Evolutionary conservation across 2,797 vertebrate genomes (phyloP).

Genomic region (Dendrocincla tyrannina): DNA sequence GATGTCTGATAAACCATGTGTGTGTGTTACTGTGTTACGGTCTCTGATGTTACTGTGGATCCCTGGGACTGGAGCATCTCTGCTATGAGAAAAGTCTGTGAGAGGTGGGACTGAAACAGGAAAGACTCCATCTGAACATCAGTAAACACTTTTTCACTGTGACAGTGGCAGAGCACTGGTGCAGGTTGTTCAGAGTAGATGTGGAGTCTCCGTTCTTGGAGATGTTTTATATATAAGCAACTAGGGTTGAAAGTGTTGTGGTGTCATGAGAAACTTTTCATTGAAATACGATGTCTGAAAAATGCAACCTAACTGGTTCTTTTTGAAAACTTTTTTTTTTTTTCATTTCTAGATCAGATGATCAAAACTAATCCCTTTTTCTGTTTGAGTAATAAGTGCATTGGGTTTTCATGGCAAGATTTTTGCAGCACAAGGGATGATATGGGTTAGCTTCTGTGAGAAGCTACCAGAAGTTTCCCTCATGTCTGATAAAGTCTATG

Average conservation of each 20-base stretch:
- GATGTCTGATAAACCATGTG: not conserved
- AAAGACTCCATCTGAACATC: not conserved
- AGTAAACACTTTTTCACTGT: not conserved
- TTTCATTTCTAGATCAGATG: not conserved
- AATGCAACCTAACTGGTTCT: not conserved
- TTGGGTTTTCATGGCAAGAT: not conserved
- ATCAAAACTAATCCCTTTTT: not conserved
- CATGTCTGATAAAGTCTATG: fast-evolving
- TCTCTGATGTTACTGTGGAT: not conserved
- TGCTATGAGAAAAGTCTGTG: not conserved
- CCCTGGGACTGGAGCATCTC: not conserved
- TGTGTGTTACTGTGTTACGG: not conserved
- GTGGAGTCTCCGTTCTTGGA: not conserved
- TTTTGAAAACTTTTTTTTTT: not conserved
- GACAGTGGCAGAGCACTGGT: fast-evolving
- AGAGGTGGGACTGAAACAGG: not conserved
- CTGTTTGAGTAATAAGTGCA: not conserved
- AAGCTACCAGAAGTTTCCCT: not conserved
- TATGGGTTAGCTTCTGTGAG: not conserved
- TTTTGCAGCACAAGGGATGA: not conserved
- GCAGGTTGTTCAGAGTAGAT: not conserved
- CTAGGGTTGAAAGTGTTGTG: not conserved
- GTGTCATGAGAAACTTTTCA: not conserved
- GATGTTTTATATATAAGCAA: not conserved
- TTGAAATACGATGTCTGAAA: not conserved